Conservation (phyloP, 2,888 invertebrate species). For the Sarcophaga caerulescens region DNA sequence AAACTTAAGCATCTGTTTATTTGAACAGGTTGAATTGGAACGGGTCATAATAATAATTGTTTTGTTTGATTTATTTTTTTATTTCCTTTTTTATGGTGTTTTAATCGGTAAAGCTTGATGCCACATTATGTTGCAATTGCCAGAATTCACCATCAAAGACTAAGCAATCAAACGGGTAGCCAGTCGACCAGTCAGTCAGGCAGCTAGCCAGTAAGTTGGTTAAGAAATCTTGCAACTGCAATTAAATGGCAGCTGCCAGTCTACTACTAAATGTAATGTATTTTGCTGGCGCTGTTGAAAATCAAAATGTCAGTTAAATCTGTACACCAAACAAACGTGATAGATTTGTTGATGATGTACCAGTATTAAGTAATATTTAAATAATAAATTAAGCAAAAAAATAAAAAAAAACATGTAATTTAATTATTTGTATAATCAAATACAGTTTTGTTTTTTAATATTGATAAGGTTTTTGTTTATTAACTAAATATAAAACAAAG, state of each 20-base stretch:
- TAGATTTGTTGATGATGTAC: not conserved
- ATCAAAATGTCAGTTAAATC: not conserved
- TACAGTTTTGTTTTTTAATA: too few species aligned
- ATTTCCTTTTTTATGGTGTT: not conserved
- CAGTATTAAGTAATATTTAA: not conserved
- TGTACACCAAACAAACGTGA: not conserved
- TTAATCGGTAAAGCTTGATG: not conserved
- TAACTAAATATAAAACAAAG: constrained; percentile 46
- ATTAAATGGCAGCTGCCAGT: not conserved
- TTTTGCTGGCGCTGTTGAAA: not conserved
- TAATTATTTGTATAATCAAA: too few species aligned
- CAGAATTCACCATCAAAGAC: not conserved
- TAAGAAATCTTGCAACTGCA: not conserved
- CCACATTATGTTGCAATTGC: not conserved
- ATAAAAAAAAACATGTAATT: not conserved
- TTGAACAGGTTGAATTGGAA: not conserved
- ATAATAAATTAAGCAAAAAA: not conserved
- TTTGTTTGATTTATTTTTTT: not conserved
- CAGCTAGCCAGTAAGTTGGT: not conserved
- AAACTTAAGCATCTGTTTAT: not conserved
- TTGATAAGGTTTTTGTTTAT: not conserved
- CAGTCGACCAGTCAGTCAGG: not conserved
- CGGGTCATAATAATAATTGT: not conserved
- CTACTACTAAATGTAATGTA: not conserved
- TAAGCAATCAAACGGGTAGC: not conserved